Evolutionary conservation across 2,113 vertebrate species (phyloP).

Genomic region (Dendrocopos noguchii): DNA sequence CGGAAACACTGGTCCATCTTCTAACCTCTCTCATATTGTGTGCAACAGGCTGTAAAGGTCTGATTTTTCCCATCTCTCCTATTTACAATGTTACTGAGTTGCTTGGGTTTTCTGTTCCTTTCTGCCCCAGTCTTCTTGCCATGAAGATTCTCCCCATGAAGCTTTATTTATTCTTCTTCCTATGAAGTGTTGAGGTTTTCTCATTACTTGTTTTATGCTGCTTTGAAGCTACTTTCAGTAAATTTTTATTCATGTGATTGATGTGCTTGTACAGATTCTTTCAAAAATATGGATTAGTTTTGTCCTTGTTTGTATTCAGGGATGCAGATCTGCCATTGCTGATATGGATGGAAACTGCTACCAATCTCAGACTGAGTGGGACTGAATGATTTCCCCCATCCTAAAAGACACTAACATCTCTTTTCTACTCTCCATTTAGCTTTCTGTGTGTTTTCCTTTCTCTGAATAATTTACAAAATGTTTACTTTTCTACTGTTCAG

Average conservation of each 20-base stretch:
- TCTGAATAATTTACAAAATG: neutral
- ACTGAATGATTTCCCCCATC: neutral
- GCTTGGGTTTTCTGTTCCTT: too few species aligned
- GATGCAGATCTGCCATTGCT: neutral
- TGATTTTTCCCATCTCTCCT: neutral
- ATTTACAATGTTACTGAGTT: neutral
- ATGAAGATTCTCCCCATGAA: too few species aligned
- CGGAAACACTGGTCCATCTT: neutral
- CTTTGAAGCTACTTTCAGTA: neutral
- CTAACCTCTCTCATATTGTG: neutral
- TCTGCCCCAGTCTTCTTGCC: too few species aligned
- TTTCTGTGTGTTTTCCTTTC: neutral
- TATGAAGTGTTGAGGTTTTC: neutral
- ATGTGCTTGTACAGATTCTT: neutral
- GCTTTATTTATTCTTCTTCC: neutral
- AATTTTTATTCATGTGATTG: neutral
- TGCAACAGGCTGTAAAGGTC: neutral
- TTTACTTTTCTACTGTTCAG: neutral
- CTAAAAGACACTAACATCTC: neutral
- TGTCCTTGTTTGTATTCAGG: neutral
- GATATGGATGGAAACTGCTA: neutral
- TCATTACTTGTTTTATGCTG: neutral
- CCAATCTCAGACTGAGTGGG: neutral
- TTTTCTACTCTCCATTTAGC: neutral
- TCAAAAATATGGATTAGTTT: neutral